Base-by-base conservation (phyloP, 2,888 invertebrate genomes). In the Blera fallax region DNA sequence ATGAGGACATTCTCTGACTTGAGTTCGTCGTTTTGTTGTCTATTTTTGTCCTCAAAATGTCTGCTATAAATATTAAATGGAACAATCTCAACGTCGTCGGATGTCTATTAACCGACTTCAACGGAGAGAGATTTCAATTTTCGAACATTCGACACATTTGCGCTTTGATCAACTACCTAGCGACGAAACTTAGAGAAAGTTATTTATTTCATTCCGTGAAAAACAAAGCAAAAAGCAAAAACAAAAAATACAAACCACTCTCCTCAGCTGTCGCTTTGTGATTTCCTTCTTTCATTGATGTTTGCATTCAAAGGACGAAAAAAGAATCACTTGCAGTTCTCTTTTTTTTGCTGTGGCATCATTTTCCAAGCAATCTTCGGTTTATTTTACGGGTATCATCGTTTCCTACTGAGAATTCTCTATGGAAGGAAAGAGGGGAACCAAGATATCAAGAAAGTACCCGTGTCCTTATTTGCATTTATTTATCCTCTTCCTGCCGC, bases 391-490 rank as follows among this genome's bases (percentile, higher is more conserved):
- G 8, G 32, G 50, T 48, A 62, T 79, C 62, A 73, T 45, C 32
- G 27, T 43, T 69, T 62, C n/a, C 18, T 48, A 56, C 27, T 21
- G 11, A 54, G 45, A 45, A 60, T 18, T 40, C 7, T 54, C 6
- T 70, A 40, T 11, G 14, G 37, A n/a, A 34, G 48, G 37, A 11
- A 3, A n/a, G 21, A 21, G 8, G 3, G 10, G 24, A 7, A 27
- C 0, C n/a, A 14, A 50, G 11, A 37, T 21, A 40, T 24, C 29
- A 11, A 60, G 14, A 72, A 64, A 50, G 29, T 60, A 69, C 40
- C 74, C 52, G 58, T 70, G 74, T 56, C 56, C 70, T 64, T 74
- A 84, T 84, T 80, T 74, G 69, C 84, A 52, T 74, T 74, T 79
- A 56, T 74, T 79, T 74, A 70, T 80, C 69, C 54, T 79, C 83